These are phyloP conservation scores for Glaucomys volans DNA, from an alignment of 2,113 vertebrate genomes.

Conservation along the genomic window DNA sequence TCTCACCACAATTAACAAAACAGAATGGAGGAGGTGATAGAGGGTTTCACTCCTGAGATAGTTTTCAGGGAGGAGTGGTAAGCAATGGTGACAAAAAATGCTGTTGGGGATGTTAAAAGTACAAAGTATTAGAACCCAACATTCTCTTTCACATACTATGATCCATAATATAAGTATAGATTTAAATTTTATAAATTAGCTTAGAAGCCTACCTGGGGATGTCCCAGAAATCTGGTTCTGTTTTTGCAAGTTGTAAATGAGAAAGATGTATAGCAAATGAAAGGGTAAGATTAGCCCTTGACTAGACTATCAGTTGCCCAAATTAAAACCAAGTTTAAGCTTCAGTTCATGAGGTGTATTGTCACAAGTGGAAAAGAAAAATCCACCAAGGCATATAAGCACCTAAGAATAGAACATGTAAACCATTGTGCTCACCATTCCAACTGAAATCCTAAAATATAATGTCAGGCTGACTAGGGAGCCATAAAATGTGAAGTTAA, in stretches of 20 bases:
- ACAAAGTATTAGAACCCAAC: not conserved
- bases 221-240: not conserved
- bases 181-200: not conserved
- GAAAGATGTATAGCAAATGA: not conserved
- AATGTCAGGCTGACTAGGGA: conserved; percentile 66
- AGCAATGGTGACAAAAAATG: not conserved
- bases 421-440: conserved; percentile 42
- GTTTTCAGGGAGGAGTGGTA: not conserved
- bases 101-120: not conserved
- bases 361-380: conserved; percentile 58
- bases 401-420: conserved; percentile 66
- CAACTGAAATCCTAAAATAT: conserved; percentile 56
- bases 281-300: conserved; percentile 19
- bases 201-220: not conserved
- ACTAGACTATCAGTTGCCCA: conserved; percentile 41
- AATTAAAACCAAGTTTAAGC: conserved; percentile 55
- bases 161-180: not conserved
- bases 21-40: not conserved
- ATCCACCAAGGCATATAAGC: conserved; percentile 46
- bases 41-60: not conserved
- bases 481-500: conserved; percentile 63
- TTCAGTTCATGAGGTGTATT: not conserved
- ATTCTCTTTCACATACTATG: not conserved
- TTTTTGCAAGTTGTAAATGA: not conserved
- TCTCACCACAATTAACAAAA: conserved; percentile 11